Conservation (phyloP, 2,797 vertebrate genomes). For the Sibirionetta formosa region DNA sequence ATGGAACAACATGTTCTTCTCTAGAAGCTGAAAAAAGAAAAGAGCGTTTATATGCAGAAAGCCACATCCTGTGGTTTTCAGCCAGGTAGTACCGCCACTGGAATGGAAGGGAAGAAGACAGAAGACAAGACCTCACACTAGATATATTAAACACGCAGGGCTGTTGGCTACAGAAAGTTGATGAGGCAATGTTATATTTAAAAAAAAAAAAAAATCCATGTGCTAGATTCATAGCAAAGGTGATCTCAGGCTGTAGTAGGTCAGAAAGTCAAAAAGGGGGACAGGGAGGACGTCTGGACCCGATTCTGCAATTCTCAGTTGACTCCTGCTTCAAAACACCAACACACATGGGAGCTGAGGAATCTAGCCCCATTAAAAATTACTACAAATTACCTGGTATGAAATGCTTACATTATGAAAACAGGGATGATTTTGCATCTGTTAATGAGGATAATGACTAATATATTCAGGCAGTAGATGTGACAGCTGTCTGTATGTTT, state of each 20-base stretch:
- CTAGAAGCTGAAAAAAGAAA: background rate
- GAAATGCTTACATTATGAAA: conserved; percentile 79
- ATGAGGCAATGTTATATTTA: background rate
- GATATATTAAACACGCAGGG: background rate
- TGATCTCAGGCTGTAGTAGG: background rate
- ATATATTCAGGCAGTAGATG: conserved; percentile 78
- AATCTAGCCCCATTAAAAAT: conserved; percentile 71
- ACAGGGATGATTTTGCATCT: conserved; percentile 74
- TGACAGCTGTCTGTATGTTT: conserved; percentile 84
- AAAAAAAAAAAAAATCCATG: background rate
- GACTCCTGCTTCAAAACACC: conserved; percentile 41
- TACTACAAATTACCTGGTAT: conserved; percentile 73
- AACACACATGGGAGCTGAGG: conserved; percentile 8
- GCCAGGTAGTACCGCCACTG: conserved; percentile 10
- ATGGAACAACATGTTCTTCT: background rate
- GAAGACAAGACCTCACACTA: background rate
- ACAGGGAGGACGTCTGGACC: conserved; percentile 15
- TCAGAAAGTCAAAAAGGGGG: conserved; percentile 1
- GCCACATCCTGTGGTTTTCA: conserved; percentile 17
- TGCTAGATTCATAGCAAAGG: background rate
- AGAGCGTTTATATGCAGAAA: background rate
- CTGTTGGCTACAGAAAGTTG: background rate
- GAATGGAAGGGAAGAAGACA: background rate
- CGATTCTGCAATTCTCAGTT: background rate
- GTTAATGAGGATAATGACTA: conserved; percentile 82